Evolutionary conservation across 2,113 vertebrate species (phyloP).

Genomic region (Oryzias javanicus): DNA sequence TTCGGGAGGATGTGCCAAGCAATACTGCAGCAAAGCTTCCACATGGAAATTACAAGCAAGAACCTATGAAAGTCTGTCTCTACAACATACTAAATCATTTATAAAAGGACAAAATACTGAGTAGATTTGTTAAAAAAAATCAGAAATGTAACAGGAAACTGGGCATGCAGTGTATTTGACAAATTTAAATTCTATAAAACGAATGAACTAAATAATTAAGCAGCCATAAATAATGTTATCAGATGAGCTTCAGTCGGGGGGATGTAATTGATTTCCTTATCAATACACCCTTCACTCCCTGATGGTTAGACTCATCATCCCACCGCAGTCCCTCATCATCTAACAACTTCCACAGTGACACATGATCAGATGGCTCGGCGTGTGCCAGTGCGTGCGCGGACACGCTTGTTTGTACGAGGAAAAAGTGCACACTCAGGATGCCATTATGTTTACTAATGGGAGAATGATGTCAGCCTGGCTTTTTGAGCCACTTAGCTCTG

Average conservation of each 20-base stretch:
- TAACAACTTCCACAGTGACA: constrained; percentile 20
- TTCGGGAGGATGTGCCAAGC: constrained; percentile 2
- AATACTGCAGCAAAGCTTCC: not conserved
- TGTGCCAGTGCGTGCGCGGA: not conserved
- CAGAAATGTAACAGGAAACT: too few relatives aligned
- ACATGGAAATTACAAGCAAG: too few relatives aligned
- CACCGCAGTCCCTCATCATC: not conserved
- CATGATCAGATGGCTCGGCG: constrained; percentile 3
- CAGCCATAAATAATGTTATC: not conserved
- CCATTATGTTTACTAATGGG: constrained; percentile 61
- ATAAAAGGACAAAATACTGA: too few relatives aligned
- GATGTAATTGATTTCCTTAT: constrained; percentile 2
- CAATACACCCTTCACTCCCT: not conserved
- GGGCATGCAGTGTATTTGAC: not conserved
- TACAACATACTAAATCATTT: too few relatives aligned
- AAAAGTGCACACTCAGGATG: constrained; percentile 53
- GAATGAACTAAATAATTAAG: not conserved
- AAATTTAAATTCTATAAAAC: not conserved
- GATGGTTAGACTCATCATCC: constrained; percentile 3
- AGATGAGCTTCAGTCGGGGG: constrained; percentile 1
- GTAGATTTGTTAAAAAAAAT: too few relatives aligned
- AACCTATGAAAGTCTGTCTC: too few relatives aligned
- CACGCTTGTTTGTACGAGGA: constrained; percentile 15
- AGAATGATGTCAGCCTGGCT: constrained; percentile 62
- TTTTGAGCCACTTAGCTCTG: constrained; percentile 68